Percentiles rank a stretch among this genome's conserved stretches.
Conservation (phyloP, 2,888 invertebrate genomes). For the Hypercompe scribonia region DNA sequence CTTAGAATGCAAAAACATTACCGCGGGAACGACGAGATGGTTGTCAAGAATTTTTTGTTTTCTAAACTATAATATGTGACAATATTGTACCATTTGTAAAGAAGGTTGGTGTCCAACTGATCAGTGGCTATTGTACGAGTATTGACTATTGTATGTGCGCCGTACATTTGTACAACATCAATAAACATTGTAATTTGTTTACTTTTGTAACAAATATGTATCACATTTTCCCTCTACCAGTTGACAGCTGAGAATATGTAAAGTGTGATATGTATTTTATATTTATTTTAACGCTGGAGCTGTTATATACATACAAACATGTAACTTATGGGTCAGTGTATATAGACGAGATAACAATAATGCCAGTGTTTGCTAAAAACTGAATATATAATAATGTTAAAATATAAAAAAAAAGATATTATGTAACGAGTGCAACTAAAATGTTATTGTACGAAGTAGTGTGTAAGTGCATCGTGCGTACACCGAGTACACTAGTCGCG, state of each 20-base stretch:
- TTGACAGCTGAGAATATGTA: background rate
- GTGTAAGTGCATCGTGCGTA: conserved; percentile 13
- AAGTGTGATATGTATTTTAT: background rate
- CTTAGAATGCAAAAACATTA: too few species aligned
- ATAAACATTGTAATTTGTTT: background rate
- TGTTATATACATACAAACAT: conserved; percentile 19
- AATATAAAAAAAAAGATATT: conserved; percentile 54
- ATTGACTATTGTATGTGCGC: background rate
- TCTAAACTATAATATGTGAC: background rate
- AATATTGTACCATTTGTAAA: background rate
- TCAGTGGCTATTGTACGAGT: background rate
- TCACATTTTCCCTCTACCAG: background rate
- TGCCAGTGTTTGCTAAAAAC: conserved; percentile 51
- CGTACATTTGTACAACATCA: background rate
- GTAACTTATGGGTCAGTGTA: conserved; percentile 35
- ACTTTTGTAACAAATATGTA: background rate
- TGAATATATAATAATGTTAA: conserved; percentile 49
- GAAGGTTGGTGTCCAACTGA: background rate
- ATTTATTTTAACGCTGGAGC: background rate
- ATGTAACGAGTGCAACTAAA: conserved; percentile 72
- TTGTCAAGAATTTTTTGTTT: background rate
- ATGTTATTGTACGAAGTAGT: conserved; percentile 61
- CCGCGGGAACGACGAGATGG: too few species aligned
- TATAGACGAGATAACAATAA: conserved; percentile 35
- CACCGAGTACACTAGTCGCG: background rate